A percentile compares a stretch with the other conserved stretches of the same genome.
Evolutionary conservation across 2,888 invertebrate species (phyloP).

Genomic region (Octodonta nipae): DNA sequence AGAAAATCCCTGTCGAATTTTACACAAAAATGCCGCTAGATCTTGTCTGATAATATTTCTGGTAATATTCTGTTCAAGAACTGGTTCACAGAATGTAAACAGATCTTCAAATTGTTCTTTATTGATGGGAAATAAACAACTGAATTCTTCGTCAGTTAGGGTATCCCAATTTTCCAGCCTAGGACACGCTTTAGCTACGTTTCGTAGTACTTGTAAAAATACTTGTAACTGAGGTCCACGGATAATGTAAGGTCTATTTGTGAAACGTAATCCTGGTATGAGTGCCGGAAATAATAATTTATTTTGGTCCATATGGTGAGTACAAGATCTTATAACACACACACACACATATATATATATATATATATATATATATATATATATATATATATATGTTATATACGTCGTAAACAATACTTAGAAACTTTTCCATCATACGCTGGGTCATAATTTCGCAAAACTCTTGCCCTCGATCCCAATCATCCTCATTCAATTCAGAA

Average conservation of each 20-base stretch:
- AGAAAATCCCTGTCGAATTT: constrained; percentile 4
- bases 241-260: neutral
- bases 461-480: too few species aligned
- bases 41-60: neutral
- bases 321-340: neutral
- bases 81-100: constrained; percentile 1
- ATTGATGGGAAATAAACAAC: neutral
- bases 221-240: neutral
- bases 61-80: neutral
- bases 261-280: neutral
- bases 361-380: too few species aligned
- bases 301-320: neutral
- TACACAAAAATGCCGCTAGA: constrained; percentile 3
- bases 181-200: neutral
- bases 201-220: neutral
- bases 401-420: too few species aligned
- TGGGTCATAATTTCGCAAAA: too few species aligned
- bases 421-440: too few species aligned
- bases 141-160: neutral
- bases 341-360: too few species aligned
- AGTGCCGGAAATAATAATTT: neutral
- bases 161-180: neutral
- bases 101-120: neutral
- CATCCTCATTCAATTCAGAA: too few species aligned
- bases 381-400: too few species aligned